Conservation (phyloP, 2,888 invertebrate species). For the Cerceris ruficornis region DNA sequence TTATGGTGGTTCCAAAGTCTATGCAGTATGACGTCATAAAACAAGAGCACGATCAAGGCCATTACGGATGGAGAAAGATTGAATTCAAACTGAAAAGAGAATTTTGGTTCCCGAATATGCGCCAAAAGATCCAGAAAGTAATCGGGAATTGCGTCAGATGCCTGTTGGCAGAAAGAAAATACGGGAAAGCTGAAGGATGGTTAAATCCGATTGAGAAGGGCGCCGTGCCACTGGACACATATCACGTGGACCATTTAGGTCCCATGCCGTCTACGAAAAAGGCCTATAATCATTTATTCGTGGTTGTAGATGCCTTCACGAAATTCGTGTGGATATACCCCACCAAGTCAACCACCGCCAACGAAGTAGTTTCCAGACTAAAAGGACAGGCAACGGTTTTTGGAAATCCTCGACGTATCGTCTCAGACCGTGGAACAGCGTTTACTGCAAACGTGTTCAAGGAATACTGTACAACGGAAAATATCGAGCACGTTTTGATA, state of each 20-base stretch:
- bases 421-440: slow-evolving; percentile 40
- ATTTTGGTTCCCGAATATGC: slow-evolving; percentile 62
- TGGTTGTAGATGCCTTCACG: slow-evolving; percentile 5
- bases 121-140: slow-evolving; percentile 19
- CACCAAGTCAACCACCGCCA: slow-evolving; percentile 3
- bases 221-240: background rate
- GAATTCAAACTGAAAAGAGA: slow-evolving; percentile 51
- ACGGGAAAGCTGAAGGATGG: slow-evolving; percentile 2
- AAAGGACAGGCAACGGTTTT: slow-evolving; percentile 16
- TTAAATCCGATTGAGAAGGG: slow-evolving; percentile 10
- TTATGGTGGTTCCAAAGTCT: slow-evolving; percentile 67
- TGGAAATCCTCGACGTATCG: slow-evolving; percentile 39
- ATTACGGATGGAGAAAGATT: slow-evolving; percentile 1
- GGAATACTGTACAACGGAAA: slow-evolving; percentile 29
- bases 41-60: background rate
- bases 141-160: slow-evolving; percentile 7
- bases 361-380: slow-evolving; percentile 18
- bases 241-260: slow-evolving; percentile 12
- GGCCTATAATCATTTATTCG: slow-evolving; percentile 4
- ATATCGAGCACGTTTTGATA: slow-evolving; percentile 30
- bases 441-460: slow-evolving; percentile 34
- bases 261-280: slow-evolving; percentile 10
- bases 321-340: slow-evolving; percentile 31
- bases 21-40: slow-evolving; percentile 67
- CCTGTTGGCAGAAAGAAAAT: background rate